These are phyloP conservation scores for Dallia pectoralis DNA, from an alignment of 2,797 vertebrate species.

Conservation along the genomic window DNA sequence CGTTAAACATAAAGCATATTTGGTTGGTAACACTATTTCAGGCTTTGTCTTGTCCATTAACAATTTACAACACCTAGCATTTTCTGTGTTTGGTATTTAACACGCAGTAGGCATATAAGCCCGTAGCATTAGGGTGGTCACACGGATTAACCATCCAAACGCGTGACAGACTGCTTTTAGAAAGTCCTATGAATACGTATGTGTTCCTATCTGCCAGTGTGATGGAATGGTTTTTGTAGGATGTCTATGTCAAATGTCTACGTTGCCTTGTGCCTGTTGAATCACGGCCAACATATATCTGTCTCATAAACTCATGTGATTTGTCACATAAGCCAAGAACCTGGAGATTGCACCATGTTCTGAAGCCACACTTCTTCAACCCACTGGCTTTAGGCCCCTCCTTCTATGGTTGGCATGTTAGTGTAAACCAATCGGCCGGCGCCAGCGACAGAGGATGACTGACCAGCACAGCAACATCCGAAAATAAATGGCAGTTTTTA, in stretches of 20 bases:
- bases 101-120: conserved; percentile 17
- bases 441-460: conserved; percentile 20
- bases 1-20: no score
- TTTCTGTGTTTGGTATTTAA: conserved; percentile 17
- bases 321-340: conserved; percentile 34
- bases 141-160: conserved; percentile 1
- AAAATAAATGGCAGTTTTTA: conserved; percentile 52
- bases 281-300: conserved; percentile 13
- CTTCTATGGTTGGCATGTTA: conserved; percentile 58
- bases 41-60: not conserved
- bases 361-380: conserved; percentile 57
- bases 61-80: conserved; percentile 4
- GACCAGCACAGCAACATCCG: conserved; percentile 41
- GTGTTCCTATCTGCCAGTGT: not conserved
- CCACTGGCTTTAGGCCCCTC: conserved; percentile 60
- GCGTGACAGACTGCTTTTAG: conserved; percentile 18
- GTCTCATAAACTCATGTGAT: conserved; percentile 27
- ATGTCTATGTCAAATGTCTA: conserved; percentile 8
- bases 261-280: conserved; percentile 6
- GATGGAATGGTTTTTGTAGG: conserved; percentile 4
- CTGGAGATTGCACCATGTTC: conserved; percentile 46
- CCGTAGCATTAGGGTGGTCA: not conserved
- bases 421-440: conserved; percentile 52
- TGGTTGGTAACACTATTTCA: not conserved
- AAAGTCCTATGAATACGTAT: conserved; percentile 16